phyloP scores from a whole-genome alignment of 2,113 vertebrate species.

The Pachypanchax playfairii region DNA sequence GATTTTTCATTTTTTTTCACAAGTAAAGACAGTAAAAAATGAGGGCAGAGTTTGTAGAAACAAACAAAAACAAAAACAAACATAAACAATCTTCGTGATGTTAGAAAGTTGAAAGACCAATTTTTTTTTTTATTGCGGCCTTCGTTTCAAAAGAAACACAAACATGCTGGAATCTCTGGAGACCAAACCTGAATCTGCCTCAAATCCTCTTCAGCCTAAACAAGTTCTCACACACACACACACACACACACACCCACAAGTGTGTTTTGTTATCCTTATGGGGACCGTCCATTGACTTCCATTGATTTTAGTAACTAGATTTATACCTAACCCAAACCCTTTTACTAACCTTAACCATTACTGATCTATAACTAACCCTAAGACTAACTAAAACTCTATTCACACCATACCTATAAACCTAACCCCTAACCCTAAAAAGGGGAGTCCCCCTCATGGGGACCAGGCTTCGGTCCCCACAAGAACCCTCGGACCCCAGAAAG shows the following conservation, averaged over 20 bases:
- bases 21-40: constrained; percentile 42
- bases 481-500: too few species aligned
- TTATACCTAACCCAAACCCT: too few species aligned
- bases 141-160: constrained; percentile 69
- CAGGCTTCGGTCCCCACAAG: too few species aligned
- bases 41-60: constrained; percentile 40
- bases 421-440: too few species aligned
- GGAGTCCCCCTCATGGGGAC: too few species aligned
- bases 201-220: constrained; percentile 61
- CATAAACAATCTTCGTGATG: constrained; percentile 58
- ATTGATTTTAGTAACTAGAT: too few species aligned
- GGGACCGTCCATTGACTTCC: too few species aligned
- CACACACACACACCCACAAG: constrained; percentile 11
- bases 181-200: constrained; percentile 80
- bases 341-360: too few species aligned
- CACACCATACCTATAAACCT: too few species aligned
- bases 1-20: constrained; percentile 43
- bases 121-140: constrained; percentile 67
- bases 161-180: constrained; percentile 67
- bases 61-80: constrained; percentile 57
- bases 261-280: too few species aligned
- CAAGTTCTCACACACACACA: constrained; percentile 22
- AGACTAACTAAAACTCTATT: too few species aligned
- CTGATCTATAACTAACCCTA: too few species aligned
- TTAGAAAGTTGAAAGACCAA: constrained; percentile 63